Base-by-base conservation (phyloP, 2,797 vertebrate species). In the Gymnodraco acuticeps region DNA sequence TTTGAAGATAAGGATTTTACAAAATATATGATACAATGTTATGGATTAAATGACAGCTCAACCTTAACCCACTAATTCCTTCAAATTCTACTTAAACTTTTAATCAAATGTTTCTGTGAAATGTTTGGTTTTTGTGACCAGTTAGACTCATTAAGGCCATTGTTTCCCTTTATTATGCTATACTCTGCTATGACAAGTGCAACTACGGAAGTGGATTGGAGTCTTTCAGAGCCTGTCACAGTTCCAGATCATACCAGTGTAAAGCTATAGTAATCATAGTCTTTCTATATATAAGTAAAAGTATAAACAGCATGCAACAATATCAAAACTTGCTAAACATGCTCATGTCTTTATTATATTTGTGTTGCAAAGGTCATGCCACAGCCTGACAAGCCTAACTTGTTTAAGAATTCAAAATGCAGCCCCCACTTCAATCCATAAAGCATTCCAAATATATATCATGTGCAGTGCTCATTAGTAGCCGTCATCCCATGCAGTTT, bases 301-400 rank as follows among this genome's bases (percentile, higher is more conserved):
- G 15, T 16, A 11, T 13, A 15, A 51, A 27, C 45, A 48, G 20
- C 10, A 46, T 46, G 45, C 33, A 58, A 31, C 42, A 62, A 33
- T 0, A 20, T 68, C 10, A 48, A 58, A 66, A 47, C n/a, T 61
- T 1, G 31, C 3, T 11, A 54, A 50, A 62, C 72, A 67, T 70
- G 55, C 62, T 59, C 9, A 14, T 13, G 48, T 55, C 50, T 12
- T 54, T 53, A 8, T 20, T 15, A 48, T 15, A 53, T 47, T 27
- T 41, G 20, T 11, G 42, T 17, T 53, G 41, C 53, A 70, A 51
- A 53, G 27, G 16, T 58, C 63, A 71, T 47, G 62, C 61, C 66
- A 41, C 20, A 47, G 38, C 41, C 19, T 12, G 14, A 31, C 61
- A 14, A 16, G 43, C 14, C 10, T 13, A 51, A 20, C 13, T 33